These are phyloP conservation scores for Heterotilapia buettikoferi DNA, from an alignment of 2,113 vertebrate species.

Conservation along the genomic window DNA sequence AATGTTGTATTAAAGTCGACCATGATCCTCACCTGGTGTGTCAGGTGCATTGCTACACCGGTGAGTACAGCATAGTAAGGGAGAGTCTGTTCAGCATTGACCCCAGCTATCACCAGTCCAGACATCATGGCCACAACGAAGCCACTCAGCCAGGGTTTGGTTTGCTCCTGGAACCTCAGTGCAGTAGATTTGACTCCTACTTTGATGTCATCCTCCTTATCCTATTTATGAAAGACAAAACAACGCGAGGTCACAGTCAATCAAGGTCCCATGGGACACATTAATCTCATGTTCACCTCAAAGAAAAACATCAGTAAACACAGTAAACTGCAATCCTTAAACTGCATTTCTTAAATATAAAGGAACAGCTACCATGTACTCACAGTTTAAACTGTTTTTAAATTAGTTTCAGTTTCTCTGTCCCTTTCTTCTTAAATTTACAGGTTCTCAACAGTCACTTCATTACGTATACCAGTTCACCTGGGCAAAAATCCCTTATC, in stretches of 20 bases:
- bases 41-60: conserved; percentile 72
- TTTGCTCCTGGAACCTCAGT: conserved; percentile 79
- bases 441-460: not conserved
- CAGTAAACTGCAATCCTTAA: too few species aligned
- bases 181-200: conserved; percentile 92
- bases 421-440: not conserved
- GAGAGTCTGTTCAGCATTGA: conserved; percentile 78
- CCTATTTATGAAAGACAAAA: conserved; percentile 62
- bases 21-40: conserved; percentile 76
- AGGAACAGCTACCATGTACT: not conserved
- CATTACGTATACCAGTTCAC: not conserved
- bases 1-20: not conserved
- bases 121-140: conserved; percentile 83
- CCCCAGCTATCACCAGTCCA: conserved; percentile 75
- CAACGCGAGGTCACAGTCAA: not conserved
- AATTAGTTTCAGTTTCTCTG: not conserved
- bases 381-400: not conserved
- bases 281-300: not conserved
- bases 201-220: conserved; percentile 85
- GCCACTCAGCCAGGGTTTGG: conserved; percentile 86
- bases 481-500: not conserved
- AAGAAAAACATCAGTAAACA: not conserved
- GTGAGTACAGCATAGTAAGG: conserved; percentile 82
- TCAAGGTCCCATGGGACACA: not conserved
- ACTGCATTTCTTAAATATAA: not conserved